Base-by-base conservation (phyloP, 2,888 invertebrate species). In the Chloroclystis v-ata region DNA sequence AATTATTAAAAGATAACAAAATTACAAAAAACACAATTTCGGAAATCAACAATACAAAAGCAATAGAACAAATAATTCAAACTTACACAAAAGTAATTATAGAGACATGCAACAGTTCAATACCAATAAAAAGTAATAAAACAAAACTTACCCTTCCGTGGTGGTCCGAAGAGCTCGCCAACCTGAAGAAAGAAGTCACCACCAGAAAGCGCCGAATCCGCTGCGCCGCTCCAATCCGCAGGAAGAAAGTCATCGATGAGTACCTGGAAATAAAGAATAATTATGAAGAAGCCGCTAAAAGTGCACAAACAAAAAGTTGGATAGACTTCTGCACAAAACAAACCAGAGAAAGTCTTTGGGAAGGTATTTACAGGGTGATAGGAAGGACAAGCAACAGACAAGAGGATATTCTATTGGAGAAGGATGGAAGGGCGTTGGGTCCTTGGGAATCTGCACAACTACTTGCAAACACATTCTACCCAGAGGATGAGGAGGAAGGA, bases 151-250 rank as follows among this genome's bases (percentile, higher is more conserved):
- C 11, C 12, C 8, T 30, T 8, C 30, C 30, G 12, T 30, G 57
- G 59, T 62, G 60, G 62, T 32, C 49, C 38, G 37, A 45, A 1
- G 48, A 57, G 10, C 56, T 60, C 7, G 46, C 20, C 0, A 33
- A 26, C 6, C 3, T 56, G 46, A 60, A 56, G 35, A 43, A 37
- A 7, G 37, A 42, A 5, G 45, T 54, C 1, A 10, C 42, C 35
- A 56, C 51, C 1, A 44, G 10, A 30, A 59, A 48, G 28, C 30
- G 56, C 1, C 43, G 60, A 12, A 30, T 30, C 12, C 11, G 13
- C 12, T 11, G 30, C 8, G 13, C 30, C 4, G 30, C 30, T 12
- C 30, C 11, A 12, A 13, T 30, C 13, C 30, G 11, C n/a, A 5
- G 7, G 12, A 13, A 30, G 30, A 11, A 30, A 6, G 24, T 24